These are phyloP conservation scores for Ageneiosus marmoratus DNA, from an alignment of 2,113 vertebrate species.

Conservation along the genomic window DNA sequence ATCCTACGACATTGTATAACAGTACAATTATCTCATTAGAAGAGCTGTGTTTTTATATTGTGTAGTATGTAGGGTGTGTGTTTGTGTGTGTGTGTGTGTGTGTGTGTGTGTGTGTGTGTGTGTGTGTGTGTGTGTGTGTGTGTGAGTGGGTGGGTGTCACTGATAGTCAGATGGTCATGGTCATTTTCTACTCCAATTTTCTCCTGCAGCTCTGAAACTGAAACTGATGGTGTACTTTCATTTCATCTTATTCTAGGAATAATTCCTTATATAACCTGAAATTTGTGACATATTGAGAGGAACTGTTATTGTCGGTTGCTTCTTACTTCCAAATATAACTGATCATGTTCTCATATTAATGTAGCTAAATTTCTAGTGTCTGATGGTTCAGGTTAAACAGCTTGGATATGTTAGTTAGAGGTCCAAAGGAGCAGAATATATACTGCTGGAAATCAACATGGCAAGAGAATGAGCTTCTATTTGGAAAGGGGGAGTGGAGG, in stretches of 20 bases:
- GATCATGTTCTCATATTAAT: not conserved
- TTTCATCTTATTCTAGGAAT: not conserved
- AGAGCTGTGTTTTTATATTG: constrained; percentile 10
- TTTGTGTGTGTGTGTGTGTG: no score
- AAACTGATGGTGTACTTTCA: not conserved
- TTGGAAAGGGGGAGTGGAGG: not conserved
- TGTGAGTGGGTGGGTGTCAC: not conserved
- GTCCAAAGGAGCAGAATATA: not conserved
- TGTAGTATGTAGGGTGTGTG: no score
- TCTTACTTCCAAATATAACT: not conserved
- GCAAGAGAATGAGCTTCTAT: not conserved
- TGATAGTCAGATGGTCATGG: constrained; percentile 26
- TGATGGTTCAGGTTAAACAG: not conserved
- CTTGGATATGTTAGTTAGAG: not conserved
- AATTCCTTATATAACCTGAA: not conserved
- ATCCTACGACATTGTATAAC: not conserved
- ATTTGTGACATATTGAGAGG: not conserved
- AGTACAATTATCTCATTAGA: no score
- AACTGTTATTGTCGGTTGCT: not conserved
- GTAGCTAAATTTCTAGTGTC: not conserved
- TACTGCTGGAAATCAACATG: not conserved
- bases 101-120: constrained; percentile 17
- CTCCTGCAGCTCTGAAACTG: not conserved
- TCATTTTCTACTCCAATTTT: not conserved
- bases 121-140: not conserved